phyloP scores from a whole-genome alignment of 1,140 invertebrate genomes.

The Notospermus geniculatus region DNA sequence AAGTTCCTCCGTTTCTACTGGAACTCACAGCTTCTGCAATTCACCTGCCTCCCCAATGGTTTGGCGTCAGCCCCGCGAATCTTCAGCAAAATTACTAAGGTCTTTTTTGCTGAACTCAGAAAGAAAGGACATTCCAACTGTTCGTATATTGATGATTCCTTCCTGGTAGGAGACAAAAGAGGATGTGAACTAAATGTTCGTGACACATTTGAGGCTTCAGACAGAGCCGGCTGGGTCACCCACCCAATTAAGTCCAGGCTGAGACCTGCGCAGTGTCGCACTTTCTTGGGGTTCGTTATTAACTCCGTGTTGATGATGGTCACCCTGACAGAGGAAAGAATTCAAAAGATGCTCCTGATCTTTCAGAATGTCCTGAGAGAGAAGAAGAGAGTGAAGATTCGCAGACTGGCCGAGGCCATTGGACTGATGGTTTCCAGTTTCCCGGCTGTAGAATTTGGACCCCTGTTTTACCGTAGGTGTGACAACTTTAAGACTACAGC shows the following conservation, averaged over 20 bases:
- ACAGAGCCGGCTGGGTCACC: neutral
- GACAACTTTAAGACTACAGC: neutral
- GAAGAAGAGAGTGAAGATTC: neutral
- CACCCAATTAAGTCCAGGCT: neutral
- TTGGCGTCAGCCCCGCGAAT: neutral
- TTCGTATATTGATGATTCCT: neutral
- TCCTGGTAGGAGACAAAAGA: neutral
- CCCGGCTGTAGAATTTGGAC: neutral
- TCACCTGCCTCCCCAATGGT: conserved; percentile 3
- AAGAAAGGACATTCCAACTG: neutral
- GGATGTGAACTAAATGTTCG: neutral
- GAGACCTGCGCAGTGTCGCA: neutral
- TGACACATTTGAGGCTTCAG: neutral
- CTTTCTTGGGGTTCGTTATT: conserved; percentile 3
- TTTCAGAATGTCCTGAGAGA: neutral
- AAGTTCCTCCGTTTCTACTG: neutral
- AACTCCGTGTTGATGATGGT: conserved; percentile 1
- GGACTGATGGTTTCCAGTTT: conserved; percentile 4
- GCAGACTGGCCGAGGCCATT: neutral
- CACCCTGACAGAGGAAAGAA: neutral
- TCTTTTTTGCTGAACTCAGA: neutral
- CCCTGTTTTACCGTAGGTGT: neutral
- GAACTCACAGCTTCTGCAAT: neutral
- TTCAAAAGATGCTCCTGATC: neutral
- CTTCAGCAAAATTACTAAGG: neutral